These are phyloP conservation scores for Dermochelys coriacea DNA, from an alignment of 2,797 vertebrate genomes.

Conservation along the genomic window DNA sequence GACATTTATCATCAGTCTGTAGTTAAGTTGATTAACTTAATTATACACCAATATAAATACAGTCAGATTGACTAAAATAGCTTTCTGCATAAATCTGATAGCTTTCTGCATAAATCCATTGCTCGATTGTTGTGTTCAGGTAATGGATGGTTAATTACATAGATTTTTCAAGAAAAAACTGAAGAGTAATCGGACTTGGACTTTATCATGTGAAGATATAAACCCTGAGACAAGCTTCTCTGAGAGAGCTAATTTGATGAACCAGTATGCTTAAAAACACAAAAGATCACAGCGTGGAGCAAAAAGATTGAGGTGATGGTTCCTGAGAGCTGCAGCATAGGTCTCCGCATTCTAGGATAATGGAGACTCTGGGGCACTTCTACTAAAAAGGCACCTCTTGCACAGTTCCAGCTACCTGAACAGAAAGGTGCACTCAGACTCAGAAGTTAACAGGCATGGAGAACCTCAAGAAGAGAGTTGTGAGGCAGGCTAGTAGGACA, in stretches of 20 bases:
- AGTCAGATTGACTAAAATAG: neutral
- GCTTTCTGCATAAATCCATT: neutral
- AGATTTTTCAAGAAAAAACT: neutral
- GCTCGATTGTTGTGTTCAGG: neutral
- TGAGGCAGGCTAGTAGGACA: neutral
- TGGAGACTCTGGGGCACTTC: neutral
- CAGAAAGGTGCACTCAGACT: too few species aligned
- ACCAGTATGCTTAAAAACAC: too few species aligned
- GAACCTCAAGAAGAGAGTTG: neutral
- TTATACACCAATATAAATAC: neutral
- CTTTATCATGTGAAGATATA: neutral
- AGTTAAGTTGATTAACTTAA: neutral
- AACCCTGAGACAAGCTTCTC: neutral
- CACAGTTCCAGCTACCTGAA: neutral
- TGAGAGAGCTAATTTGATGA: neutral
- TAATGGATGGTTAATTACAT: neutral
- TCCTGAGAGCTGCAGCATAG: neutral
- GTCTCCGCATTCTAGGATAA: neutral
- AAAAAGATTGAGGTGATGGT: neutral
- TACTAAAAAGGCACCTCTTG: neutral
- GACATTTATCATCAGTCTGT: neutral
- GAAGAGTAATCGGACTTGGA: neutral
- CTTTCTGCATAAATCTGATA: neutral
- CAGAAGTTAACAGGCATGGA: too few species aligned
- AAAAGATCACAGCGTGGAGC: neutral